Evolutionary conservation across 2,797 vertebrate genomes (phyloP), one percentile per base, ranked within the genome.

Genomic region (Steatocranus sp.): DNA sequence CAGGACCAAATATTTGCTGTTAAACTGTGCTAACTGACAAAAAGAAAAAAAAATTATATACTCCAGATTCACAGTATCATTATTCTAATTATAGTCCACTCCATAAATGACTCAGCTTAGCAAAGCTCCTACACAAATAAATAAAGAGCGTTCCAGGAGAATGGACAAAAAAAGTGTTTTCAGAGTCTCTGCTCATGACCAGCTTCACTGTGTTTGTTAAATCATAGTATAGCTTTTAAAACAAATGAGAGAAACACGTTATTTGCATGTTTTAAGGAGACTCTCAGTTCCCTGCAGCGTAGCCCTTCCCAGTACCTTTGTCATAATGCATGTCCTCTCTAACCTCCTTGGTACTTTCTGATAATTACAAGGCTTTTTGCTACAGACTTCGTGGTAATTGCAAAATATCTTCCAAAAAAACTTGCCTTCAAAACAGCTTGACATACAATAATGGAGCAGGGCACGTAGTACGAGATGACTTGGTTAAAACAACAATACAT

Each of bases 301-400:
- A 48, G 87, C 43, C 73, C 30, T 70, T 54, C 89, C 84, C 76
- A 1, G 3, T 48, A 51, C 34, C 43, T 88, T 89, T 86, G 89
- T 79, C 34, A 53, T 87, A 56, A 83, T 73, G 61, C 63, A 81
- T 80, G 90, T 88, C 87, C 78, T 81, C 61, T 56, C 66, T 56
- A 4, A 8, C 17, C 18, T 0, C 18, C 25, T 75, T 51, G 70
- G 70, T 79, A 34, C 63, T 58, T 49, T 68, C 27, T 75, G 27
- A 20, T 85, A 92, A 93, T 93, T 88, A 81, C 49, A 82, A 46
- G 66, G 77, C 11, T 46, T 73, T 46, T 61, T 76, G 27, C 27
- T 63, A 63, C 38, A 30, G 83, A 75, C 83, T 79, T 43, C 49
- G 54, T 7, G 41, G 30, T 20, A 79, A 88, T 88, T 88, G 76